phyloP scores from a whole-genome alignment of 2,888 invertebrate species.

The Coecobrya sp. region DNA sequence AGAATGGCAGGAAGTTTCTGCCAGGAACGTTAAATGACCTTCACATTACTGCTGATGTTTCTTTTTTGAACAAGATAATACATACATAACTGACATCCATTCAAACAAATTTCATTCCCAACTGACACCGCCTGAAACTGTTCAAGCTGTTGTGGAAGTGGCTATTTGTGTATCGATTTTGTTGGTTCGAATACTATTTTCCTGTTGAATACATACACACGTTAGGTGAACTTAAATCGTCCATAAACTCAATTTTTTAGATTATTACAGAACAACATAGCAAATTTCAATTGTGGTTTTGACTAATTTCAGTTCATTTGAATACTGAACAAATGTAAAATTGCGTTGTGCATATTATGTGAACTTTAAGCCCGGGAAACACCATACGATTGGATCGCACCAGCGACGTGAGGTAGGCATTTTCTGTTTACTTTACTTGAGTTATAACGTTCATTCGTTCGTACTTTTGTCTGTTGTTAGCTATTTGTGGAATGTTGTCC shows the following conservation, averaged over 20 bases:
- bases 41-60: background rate
- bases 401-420: background rate
- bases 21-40: slow-evolving; percentile 13
- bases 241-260: too few relatives aligned
- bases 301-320: background rate
- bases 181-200: too few relatives aligned
- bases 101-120: too few relatives aligned
- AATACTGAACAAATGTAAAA: background rate
- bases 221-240: too few relatives aligned
- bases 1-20: background rate
- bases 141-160: too few relatives aligned
- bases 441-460: too few relatives aligned
- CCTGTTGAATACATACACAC: too few relatives aligned
- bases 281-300: background rate
- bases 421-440: background rate
- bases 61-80: background rate
- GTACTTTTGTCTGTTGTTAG: background rate
- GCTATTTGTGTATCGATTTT: too few relatives aligned
- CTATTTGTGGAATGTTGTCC: slow-evolving; percentile 7
- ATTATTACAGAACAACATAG: too few relatives aligned
- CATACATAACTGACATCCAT: background rate
- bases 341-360: background rate
- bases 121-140: too few relatives aligned
- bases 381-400: background rate
- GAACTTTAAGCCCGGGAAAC: background rate